Evolutionary conservation across 2,888 invertebrate species (phyloP).

Genomic region (Caenorhabditis macrosperma): DNA sequence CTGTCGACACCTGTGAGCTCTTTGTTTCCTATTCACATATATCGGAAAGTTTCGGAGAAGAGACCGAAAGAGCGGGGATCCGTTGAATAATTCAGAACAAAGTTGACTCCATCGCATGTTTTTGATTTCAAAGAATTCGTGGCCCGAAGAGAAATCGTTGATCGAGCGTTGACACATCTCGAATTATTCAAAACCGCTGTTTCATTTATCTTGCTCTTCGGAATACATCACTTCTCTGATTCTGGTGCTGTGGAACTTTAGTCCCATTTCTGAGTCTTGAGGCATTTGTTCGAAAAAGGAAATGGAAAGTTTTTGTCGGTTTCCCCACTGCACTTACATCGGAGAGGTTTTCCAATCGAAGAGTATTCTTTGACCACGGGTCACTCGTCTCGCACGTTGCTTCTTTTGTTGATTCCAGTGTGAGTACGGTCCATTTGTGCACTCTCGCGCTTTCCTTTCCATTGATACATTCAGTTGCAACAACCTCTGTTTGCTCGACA

Average conservation of each 20-base stretch:
- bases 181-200: slow-evolving; percentile 6
- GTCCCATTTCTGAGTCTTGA: neutral
- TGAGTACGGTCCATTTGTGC: slow-evolving; percentile 51
- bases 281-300: too few relatives aligned
- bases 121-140: slow-evolving; percentile 5
- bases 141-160: slow-evolving; percentile 7
- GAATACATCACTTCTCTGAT: neutral
- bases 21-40: slow-evolving; percentile 6
- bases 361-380: slow-evolving; percentile 49
- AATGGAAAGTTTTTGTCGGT: slow-evolving; percentile 6
- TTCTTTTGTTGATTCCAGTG: slow-evolving; percentile 40
- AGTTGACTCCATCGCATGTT: slow-evolving; percentile 30
- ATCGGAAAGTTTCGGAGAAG: neutral
- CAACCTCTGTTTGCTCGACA: slow-evolving; percentile 51
- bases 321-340: slow-evolving; percentile 8
- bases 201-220: too few relatives aligned
- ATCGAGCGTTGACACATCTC: neutral
- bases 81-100: slow-evolving; percentile 30
- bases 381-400: slow-evolving; percentile 19
- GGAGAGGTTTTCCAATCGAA: slow-evolving; percentile 39
- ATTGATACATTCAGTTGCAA: slow-evolving; percentile 51
- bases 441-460: slow-evolving; percentile 6
- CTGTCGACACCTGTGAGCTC: slow-evolving; percentile 21
- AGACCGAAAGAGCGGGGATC: neutral
- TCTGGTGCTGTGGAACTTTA: too few relatives aligned